Evolutionary conservation across 2,888 invertebrate genomes (phyloP).

Genomic region (Synergus laeviventris): DNA sequence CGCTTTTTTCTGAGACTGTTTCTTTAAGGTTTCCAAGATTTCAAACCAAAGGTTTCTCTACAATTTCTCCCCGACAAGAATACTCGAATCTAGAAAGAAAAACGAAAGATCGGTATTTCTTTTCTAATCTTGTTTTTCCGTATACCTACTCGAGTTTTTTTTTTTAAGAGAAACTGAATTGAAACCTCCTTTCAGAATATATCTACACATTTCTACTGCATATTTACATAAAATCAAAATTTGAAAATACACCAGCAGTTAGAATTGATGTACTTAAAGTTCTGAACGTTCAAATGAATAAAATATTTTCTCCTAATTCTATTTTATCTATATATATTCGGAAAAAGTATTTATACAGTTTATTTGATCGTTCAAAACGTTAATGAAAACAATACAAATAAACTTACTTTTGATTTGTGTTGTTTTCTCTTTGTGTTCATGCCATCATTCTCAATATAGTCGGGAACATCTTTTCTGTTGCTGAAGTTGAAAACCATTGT

Average conservation of each 20-base stretch:
- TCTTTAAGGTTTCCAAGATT: not conserved
- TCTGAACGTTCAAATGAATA: too few species aligned
- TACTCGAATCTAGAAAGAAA: not conserved
- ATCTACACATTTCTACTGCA: not conserved
- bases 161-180: not conserved
- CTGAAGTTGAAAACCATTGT: slow-evolving; percentile 93
- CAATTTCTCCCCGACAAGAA: not conserved
- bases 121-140: not conserved
- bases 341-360: too few species aligned
- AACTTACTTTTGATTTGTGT: slow-evolving; percentile 85
- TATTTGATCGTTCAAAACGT: not conserved
- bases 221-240: not conserved
- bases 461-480: slow-evolving; percentile 89
- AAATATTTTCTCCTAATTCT: too few species aligned
- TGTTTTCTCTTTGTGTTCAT: slow-evolving; percentile 83
- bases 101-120: not conserved
- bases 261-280: too few species aligned
- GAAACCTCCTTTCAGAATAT: not conserved
- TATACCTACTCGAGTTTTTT: not conserved
- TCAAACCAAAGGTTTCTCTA: not conserved
- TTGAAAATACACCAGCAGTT: not conserved
- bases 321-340: too few species aligned
- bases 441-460: slow-evolving; percentile 94
- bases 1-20: not conserved
- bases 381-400: not conserved